Percentiles rank a stretch among this genome's conserved stretches.
Conservation (phyloP, 1,140 invertebrate genomes). For the Temnothorax nylanderi region DNA sequence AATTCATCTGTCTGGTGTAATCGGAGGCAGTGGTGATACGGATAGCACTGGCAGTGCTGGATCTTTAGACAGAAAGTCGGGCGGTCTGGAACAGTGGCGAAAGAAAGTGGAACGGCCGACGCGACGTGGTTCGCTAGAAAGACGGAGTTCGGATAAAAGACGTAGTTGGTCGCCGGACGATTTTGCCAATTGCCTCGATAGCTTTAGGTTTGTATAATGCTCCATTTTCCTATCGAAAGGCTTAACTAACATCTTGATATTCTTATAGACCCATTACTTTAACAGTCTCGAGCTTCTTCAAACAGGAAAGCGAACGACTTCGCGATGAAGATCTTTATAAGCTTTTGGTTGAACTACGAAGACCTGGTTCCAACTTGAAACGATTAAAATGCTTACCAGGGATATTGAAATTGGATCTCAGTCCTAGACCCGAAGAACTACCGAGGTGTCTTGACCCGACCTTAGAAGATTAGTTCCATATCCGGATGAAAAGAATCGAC, state of each 20-base stretch:
- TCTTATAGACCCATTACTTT: conserved; percentile 92
- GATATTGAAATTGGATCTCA: conserved; percentile 95
- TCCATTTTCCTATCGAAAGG: background rate
- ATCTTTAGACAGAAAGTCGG: conserved; percentile 91
- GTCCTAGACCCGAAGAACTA: conserved; percentile 92
- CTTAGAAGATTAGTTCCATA: conserved; percentile 92
- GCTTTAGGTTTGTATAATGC: conserved; percentile 86
- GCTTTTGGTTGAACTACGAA: conserved; percentile 95
- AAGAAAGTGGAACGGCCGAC: conserved; percentile 91
- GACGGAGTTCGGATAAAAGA: conserved; percentile 88
- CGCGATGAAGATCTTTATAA: conserved; percentile 98
- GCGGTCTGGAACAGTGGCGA: conserved; percentile 92
- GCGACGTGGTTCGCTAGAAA: conserved; percentile 93
- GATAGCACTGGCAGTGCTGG: conserved; percentile 86
- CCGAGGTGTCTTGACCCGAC: conserved; percentile 95
- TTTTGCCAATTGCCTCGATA: conserved; percentile 91
- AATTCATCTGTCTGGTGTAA: conserved; percentile 95
- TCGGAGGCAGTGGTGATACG: conserved; percentile 90
- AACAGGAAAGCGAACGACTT: conserved; percentile 95
- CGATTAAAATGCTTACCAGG: conserved; percentile 97
- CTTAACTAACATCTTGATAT: conserved; percentile 5
- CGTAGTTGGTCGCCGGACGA: conserved; percentile 94
- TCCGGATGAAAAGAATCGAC: conserved; percentile 92
- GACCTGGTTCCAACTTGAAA: conserved; percentile 94
- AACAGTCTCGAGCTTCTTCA: conserved; percentile 95